Base-by-base conservation (phyloP, 2,888 invertebrate genomes). In the Poecilobothrus nobilitatus region DNA sequence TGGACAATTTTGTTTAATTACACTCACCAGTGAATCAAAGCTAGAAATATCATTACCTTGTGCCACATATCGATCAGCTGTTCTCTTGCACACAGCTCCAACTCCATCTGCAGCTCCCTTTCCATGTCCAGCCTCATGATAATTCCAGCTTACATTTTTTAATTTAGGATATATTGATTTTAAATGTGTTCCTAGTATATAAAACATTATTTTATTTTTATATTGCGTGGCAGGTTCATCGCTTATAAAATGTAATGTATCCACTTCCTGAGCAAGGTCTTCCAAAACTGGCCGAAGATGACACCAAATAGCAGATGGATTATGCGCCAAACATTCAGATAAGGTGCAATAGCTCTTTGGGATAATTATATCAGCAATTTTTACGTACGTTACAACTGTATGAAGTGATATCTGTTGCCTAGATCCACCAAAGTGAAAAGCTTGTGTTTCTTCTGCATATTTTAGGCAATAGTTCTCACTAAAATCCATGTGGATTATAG, bases 61-160 rank as follows among this genome's bases (percentile, higher is more conserved):
- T 70, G 76, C 76, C 37, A 79, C 73, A 3, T 77, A 70, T 71
- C 72, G 66, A 70, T 79, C 76, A 65, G 78, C 78, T 18, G 75
- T 77, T 74, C 77, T 67, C 68, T 80, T 79, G 69, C 76, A 76
- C 5, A 73, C 73, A 27, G 74, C 78, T 18, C 78, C 77, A 64
- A 78, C 71, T 68, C 77, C 77, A 75, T 78, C 76, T 6, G 77
- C 75, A 65, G 77, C 76, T 27, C 76, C 77, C 68, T 78, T 77
- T 2, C 78, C 77, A 69, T 76, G 76, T 8, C 78, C 77, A 66
- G 74, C 71, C 70, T 76, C 75, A 69, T 73, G 18, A 71, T 72
- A 77, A 68, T 77, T 75, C 76, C 76, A 78, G 20, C 73, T 73
- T 64, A 70, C 74, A 34, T 69, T 67, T 37, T 71, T 66, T 69